Evolutionary conservation across 2,888 invertebrate genomes (phyloP).

Genomic region (Adelphocoris suturalis): DNA sequence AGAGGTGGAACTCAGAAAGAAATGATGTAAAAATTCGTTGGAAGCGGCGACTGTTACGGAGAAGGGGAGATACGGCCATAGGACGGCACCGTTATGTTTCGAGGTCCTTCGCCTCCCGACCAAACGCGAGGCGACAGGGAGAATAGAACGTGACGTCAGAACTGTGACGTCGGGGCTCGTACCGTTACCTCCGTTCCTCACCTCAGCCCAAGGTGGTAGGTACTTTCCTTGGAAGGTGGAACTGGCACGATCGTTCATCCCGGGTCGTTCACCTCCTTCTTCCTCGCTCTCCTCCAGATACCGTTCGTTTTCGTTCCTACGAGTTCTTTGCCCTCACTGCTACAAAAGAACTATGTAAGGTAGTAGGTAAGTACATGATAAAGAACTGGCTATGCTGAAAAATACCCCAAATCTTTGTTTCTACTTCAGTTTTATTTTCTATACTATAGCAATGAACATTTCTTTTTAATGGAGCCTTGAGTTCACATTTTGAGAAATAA

Average conservation of each 20-base stretch:
- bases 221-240: constrained; percentile 71
- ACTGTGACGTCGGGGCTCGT: constrained; percentile 51
- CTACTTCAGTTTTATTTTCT: too few relatives aligned
- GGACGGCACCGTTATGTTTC: constrained; percentile 23
- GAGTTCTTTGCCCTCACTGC: constrained; percentile 4
- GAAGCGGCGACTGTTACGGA: neutral
- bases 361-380: too few relatives aligned
- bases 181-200: constrained; percentile 48
- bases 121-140: neutral
- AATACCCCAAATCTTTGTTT: too few relatives aligned
- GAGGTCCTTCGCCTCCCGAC: constrained; percentile 20
- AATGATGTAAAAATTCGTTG: neutral
- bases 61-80: neutral
- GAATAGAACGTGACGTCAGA: neutral
- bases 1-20: too few relatives aligned
- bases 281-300: neutral
- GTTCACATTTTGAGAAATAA: too few relatives aligned
- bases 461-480: too few relatives aligned
- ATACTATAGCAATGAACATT: too few relatives aligned
- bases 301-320: constrained; percentile 15
- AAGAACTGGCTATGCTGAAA: too few relatives aligned
- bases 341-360: too few relatives aligned
- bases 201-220: neutral
- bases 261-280: constrained; percentile 65
- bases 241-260: constrained; percentile 73